Evolutionary conservation across 2,888 invertebrate genomes (phyloP).

Genomic region (Osmoderma eremita): DNA sequence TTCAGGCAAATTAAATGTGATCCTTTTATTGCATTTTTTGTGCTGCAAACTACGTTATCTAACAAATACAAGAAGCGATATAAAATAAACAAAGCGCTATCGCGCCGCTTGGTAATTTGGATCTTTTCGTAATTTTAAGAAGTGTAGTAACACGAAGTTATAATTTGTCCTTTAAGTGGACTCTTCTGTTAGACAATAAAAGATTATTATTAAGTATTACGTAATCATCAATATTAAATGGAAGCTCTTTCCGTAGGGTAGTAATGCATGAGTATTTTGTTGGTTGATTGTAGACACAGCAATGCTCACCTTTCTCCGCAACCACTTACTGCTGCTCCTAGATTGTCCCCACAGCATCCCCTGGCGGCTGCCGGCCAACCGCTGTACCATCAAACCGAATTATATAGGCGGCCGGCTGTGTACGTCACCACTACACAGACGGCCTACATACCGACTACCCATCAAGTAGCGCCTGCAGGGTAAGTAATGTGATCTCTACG

Average conservation of each 20-base stretch:
- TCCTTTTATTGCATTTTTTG: too few relatives aligned
- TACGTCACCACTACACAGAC: conserved; percentile 74
- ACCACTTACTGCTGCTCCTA: conserved; percentile 64
- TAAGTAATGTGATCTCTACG: conserved; percentile 51
- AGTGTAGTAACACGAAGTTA: too few relatives aligned
- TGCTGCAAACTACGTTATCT: too few relatives aligned
- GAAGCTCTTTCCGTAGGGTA: background rate
- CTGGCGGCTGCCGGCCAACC: conserved; percentile 68
- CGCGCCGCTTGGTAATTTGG: too few relatives aligned
- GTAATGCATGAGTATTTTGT: conserved; percentile 18
- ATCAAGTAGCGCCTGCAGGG: conserved; percentile 66
- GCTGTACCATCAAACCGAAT: conserved; percentile 71
- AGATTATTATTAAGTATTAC: too few relatives aligned
- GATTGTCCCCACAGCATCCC: conserved; percentile 67
- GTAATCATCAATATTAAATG: background rate
- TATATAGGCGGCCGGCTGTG: conserved; percentile 75
- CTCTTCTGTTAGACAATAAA: too few relatives aligned
- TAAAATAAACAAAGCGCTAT: too few relatives aligned
- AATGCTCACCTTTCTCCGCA: conserved; percentile 67
- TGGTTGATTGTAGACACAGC: conserved; percentile 58
- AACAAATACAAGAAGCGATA: too few relatives aligned
- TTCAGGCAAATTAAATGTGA: too few relatives aligned
- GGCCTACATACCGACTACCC: conserved; percentile 66
- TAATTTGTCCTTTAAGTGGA: too few relatives aligned
- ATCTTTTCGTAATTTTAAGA: too few relatives aligned